Conservation (phyloP, 2,888 invertebrate species). For the Holacanthella duospinosa region DNA sequence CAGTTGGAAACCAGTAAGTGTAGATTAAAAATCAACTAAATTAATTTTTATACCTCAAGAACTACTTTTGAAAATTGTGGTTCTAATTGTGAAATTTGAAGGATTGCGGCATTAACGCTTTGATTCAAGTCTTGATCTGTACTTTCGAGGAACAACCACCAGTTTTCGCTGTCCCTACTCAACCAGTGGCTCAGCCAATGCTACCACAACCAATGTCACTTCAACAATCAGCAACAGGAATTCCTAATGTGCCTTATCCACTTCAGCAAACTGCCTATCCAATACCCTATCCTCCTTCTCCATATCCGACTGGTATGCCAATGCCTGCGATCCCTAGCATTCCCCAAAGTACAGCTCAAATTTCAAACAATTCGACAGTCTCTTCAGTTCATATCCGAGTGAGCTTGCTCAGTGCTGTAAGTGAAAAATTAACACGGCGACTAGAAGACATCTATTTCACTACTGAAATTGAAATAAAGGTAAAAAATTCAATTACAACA, state of each 20-base stretch:
- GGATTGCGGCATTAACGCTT: conserved; percentile 67
- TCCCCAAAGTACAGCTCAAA: background rate
- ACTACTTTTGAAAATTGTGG: conserved; percentile 11
- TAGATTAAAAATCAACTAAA: too few relatives aligned
- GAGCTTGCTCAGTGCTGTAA: conserved; percentile 85
- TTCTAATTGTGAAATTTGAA: conserved; percentile 16
- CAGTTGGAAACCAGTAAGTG: conserved; percentile 69
- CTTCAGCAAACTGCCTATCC: conserved; percentile 20
- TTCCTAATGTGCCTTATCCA: conserved; percentile 24
- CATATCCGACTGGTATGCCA: conserved; percentile 12
- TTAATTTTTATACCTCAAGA: conserved; percentile 6
- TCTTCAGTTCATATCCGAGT: conserved; percentile 55
- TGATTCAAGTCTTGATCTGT: conserved; percentile 81
- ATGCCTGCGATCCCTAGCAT: background rate
- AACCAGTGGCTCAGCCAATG: conserved; percentile 38
- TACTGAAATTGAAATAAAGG: conserved; percentile 29
- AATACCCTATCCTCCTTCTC: conserved; percentile 36
- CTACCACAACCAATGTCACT: conserved; percentile 26
- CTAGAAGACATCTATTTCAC: conserved; percentile 44
- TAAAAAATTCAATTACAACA: too few relatives aligned
- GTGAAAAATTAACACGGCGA: conserved; percentile 79
- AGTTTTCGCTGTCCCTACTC: conserved; percentile 57
- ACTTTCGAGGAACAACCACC: conserved; percentile 94
- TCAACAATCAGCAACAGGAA: background rate
- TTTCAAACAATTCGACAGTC: background rate